These are phyloP conservation scores for Temnothorax longispinosus DNA, from an alignment of 1,140 invertebrate genomes.

Conservation along the genomic window DNA sequence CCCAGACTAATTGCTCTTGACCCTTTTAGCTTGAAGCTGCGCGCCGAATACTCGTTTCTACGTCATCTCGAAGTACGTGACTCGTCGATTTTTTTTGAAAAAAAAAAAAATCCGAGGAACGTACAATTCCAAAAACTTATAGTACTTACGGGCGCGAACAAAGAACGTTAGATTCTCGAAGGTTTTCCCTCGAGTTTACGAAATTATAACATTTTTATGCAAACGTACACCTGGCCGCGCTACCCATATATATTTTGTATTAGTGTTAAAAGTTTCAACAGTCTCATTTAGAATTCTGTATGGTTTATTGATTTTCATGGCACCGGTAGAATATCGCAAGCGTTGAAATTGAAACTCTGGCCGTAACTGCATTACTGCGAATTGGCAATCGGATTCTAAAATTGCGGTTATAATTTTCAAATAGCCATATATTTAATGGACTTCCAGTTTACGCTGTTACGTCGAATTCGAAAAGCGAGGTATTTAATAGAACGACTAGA, in stretches of 20 bases:
- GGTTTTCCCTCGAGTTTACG: neutral
- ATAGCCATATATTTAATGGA: constrained; percentile 13
- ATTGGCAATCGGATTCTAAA: constrained; percentile 33
- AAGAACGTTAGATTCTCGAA: neutral
- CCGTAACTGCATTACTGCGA: constrained; percentile 21
- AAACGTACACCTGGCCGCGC: neutral
- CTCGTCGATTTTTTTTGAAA: constrained; percentile 4
- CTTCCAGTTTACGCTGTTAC: neutral
- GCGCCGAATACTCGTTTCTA: constrained; percentile 42
- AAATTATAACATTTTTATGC: neutral
- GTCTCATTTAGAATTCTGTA: neutral
- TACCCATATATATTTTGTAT: neutral
- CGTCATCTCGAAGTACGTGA: neutral
- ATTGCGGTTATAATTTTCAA: constrained; percentile 42
- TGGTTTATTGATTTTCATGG: constrained; percentile 32
- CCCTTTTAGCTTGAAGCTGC: constrained; percentile 49
- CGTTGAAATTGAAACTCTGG: constrained; percentile 18
- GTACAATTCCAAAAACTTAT: neutral
- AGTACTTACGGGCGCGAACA: neutral
- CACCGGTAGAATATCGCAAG: neutral
- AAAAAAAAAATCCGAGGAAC: neutral
- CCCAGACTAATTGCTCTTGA: constrained; percentile 58
- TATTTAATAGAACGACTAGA: neutral
- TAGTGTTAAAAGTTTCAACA: constrained; percentile 21
- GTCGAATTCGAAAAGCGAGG: neutral